Evolutionary conservation across 2,888 invertebrate genomes (phyloP).

Genomic region (Leptura quadrifasciata): DNA sequence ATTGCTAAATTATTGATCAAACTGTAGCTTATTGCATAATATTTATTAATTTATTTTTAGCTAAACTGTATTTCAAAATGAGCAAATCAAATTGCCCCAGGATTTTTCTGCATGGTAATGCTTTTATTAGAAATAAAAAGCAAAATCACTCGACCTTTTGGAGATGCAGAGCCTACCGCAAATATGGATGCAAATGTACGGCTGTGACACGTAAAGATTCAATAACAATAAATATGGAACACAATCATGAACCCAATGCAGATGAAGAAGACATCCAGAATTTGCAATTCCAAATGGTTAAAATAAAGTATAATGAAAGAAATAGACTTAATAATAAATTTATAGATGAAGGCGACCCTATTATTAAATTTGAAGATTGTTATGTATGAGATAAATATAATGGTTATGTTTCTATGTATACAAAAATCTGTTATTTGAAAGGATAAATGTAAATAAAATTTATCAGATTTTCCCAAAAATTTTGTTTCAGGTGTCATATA

Average conservation of each 20-base stretch:
- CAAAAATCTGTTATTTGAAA: not conserved
- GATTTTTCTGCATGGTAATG: slow-evolving; percentile 50
- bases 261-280: not conserved
- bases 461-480: no score
- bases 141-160: slow-evolving; percentile 48
- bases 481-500: no score
- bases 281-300: not conserved
- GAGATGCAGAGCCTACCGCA: slow-evolving; percentile 53
- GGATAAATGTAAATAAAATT: no score
- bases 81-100: slow-evolving; percentile 53
- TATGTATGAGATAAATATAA: not conserved
- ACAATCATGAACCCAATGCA: slow-evolving; percentile 16
- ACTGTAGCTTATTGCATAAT: no score
- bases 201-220: not conserved
- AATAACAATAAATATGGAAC: not conserved
- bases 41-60: not conserved
- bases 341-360: no score
- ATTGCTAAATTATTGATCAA: no score
- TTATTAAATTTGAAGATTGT: not conserved
- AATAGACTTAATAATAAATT: not conserved
- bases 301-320: not conserved
- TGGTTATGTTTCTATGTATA: not conserved
- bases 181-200: slow-evolving; percentile 29
- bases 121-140: slow-evolving; percentile 50
- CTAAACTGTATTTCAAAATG: slow-evolving; percentile 11